Base-by-base conservation (phyloP, 2,888 invertebrate genomes). In the Drosophila anomalata region DNA sequence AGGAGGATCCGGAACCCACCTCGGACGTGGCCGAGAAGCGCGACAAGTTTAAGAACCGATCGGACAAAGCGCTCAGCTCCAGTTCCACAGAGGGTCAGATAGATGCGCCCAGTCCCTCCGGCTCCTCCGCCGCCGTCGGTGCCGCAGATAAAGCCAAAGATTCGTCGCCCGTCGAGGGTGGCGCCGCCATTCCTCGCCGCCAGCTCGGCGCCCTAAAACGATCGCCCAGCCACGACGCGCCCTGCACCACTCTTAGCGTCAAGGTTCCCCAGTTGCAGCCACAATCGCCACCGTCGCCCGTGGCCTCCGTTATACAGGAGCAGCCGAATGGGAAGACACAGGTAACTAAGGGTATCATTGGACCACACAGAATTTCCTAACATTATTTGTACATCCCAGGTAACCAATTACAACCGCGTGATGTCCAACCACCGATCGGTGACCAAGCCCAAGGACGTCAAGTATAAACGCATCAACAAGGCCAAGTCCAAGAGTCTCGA, bases 341-440 rank as follows among this genome's bases (percentile, higher is more conserved):
- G 69, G 69, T 70, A 42, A 22, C 24, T 3, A 36, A 2, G 2
- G 31, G 8, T n/a, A 5, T 24, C 6, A 14, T n/a, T 29, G 44
- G 41, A 17, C 41, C 3, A 42, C 17, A 0, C 2, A 6, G n/a
- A 14, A n/a, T 33, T 12, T 2, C 2, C n/a, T 36, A 36, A 36
- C 36, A n/a, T 36, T 36, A 0, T 1, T 14, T 14, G 14, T 6
- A 7, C n/a, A 36, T 12, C 12, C 9, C 9, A 69, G 69, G 69
- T 70, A 24, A 69, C 95, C 12, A 95, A 95, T 1, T 96, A 96
- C 92, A 96, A 96, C 91, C 93, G 97, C 77, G 97, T 97, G 62
- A 97, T 97, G 97, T 96, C 96, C 48, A 97, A 97, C 92, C 97
- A 97, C 91, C 93, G 97, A 74, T 96, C 96, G 55, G 97, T 97